Percentiles rank a stretch among this genome's conserved stretches.
Conservation (phyloP, 2,113 vertebrate species). For the Panurus biarmicus region DNA sequence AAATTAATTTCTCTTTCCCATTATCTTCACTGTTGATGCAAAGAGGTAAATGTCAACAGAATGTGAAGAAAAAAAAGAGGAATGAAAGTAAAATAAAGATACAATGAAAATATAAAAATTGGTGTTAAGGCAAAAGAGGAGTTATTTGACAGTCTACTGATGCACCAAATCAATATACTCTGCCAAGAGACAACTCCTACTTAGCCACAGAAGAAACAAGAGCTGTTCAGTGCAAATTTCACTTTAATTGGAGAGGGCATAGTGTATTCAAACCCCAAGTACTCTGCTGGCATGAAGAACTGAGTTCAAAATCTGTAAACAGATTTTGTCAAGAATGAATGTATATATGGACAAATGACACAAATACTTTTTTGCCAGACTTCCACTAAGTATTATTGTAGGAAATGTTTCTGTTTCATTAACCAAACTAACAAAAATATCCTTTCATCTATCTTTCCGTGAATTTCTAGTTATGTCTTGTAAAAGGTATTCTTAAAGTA, state of each 20-base stretch:
- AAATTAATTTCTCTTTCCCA: not conserved
- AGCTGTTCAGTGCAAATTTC: not conserved
- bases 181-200: not conserved
- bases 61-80: not conserved
- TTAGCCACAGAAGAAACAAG: not conserved
- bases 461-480: not conserved
- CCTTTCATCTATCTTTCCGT: not conserved
- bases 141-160: not conserved
- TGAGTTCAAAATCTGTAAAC: not conserved
- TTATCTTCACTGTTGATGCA: not conserved
- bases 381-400: not conserved
- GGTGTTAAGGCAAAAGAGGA: not conserved
- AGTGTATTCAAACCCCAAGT: not conserved
- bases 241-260: not conserved
- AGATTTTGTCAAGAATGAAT: not conserved
- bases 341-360: not conserved
- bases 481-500: not conserved
- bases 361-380: not conserved
- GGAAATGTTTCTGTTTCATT: not conserved
- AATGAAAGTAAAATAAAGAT: not conserved
- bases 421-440: not conserved
- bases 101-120: not conserved
- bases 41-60: not conserved
- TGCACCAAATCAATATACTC: not conserved
- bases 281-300: rapidly evolving